These are phyloP conservation scores for Chelonus insularis DNA, from an alignment of 1,140 invertebrate genomes.

Conservation along the genomic window DNA sequence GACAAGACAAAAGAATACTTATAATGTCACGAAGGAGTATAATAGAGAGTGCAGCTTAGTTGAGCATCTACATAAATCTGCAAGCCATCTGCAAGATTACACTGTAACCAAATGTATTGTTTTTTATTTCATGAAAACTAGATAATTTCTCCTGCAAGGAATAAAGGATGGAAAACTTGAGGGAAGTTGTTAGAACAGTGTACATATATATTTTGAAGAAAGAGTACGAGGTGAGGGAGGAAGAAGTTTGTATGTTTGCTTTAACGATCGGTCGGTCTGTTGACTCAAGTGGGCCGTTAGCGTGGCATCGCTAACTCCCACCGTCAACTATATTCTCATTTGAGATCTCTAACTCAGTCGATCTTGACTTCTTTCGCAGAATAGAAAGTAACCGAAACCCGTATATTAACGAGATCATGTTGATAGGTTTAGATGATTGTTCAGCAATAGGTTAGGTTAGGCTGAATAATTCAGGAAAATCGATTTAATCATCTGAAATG, in stretches of 20 bases:
- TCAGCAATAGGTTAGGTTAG: too few relatives aligned
- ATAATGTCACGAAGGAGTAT: too few relatives aligned
- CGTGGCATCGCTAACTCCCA: conserved; percentile 41
- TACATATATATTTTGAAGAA: conserved; percentile 16
- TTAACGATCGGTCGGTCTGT: conserved; percentile 44
- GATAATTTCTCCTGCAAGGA: too few relatives aligned
- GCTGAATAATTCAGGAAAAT: too few relatives aligned
- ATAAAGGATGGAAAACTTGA: conserved; percentile 13
- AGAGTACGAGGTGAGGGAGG: conserved; percentile 9
- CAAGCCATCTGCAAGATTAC: too few relatives aligned
- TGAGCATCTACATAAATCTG: too few relatives aligned
- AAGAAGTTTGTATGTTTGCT: conserved; percentile 36
- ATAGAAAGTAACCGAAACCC: conserved; percentile 14
- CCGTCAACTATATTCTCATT: conserved; percentile 26
- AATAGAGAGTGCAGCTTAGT: too few relatives aligned
- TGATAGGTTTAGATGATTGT: too few relatives aligned
- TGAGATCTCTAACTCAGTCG: neutral
- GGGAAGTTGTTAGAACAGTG: conserved; percentile 22
- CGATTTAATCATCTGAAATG: too few relatives aligned
- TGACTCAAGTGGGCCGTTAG: conserved; percentile 47
- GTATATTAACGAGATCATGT: neutral
- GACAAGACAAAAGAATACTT: too few relatives aligned
- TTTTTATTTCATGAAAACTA: too few relatives aligned
- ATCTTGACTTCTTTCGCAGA: conserved; percentile 15
- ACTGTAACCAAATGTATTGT: too few relatives aligned